Evolutionary conservation across 2,888 invertebrate species (phyloP), one percentile per base, ranked within the genome.

Genomic region (Notodonta dromedarius): DNA sequence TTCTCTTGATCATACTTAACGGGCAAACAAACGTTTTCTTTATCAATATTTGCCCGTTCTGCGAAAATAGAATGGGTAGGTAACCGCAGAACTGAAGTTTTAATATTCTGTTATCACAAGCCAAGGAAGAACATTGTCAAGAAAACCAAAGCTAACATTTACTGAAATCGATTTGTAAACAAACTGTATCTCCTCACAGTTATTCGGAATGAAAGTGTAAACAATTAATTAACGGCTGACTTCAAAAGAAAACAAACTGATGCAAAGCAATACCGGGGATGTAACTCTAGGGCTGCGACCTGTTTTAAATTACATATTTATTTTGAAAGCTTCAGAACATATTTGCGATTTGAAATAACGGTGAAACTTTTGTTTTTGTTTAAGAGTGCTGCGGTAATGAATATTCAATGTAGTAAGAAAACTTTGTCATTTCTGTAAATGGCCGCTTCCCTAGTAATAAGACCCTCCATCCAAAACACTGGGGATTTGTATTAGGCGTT

Each of bases 161-260:
- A 12, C 44, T 13, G 44, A 46, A 1, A 9, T 46, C 13, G 13
- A 46, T 46, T 1, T 4, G 13, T 46, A 46, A 46, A 46, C 44
- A 46, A 46, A 46, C n/a, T 46, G 46, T 46, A 46, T 46, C 46
- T 46, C n/a, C n/a, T 46, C 46, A 4, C 46, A n/a, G 13, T n/a
- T n/a, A 42, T 46, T 46, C 46, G 11, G 46, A 46, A 46, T 46
- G 46, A 46, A n/a, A 11, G n/a, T 46, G 5, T n/a, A n/a, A 46
- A 46, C 46, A 46, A n/a, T 46, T 46, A 46, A 46, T 46, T 46
- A 46, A n/a, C 5, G 5, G 11, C 46, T 46, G n/a, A 46, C 46
- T 46, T 46, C n/a, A 46, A 46, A 46, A n/a, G 46, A 46, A 46
- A 46, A 46, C n/a, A 46, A 42, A n/a, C 46, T 46, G 46, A 46